Conservation (phyloP, 2,113 vertebrate genomes). For the Leptobrachium ailaonicum region DNA sequence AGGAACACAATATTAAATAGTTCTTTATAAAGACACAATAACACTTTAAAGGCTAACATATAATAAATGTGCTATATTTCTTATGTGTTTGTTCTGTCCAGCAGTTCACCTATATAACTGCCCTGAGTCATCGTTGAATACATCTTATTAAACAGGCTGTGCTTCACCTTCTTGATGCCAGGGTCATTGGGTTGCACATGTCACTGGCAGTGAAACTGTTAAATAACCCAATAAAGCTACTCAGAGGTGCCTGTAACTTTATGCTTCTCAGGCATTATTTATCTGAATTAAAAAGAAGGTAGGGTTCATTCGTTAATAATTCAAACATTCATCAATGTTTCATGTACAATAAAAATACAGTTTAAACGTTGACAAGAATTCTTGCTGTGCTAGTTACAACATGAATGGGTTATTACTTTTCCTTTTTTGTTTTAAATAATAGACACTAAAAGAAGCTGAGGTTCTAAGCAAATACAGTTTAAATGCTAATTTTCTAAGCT, state of each 20-base stretch:
- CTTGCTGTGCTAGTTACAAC: constrained; percentile 63
- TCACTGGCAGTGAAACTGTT: constrained; percentile 47
- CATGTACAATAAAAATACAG: constrained; percentile 58
- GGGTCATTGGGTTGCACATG: background rate
- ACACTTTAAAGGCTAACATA: constrained; percentile 69
- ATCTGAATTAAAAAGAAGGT: constrained; percentile 60
- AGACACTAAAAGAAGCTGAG: constrained; percentile 55
- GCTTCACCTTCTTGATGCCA: constrained; percentile 46
- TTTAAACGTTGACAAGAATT: constrained; percentile 56
- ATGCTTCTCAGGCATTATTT: constrained; percentile 63
- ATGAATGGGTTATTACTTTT: constrained; percentile 53
- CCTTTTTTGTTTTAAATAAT: constrained; percentile 49
- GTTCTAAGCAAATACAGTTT: constrained; percentile 53
- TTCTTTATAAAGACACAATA: constrained; percentile 71
- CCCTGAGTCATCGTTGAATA: constrained; percentile 79
- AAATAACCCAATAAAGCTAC: constrained; percentile 74
- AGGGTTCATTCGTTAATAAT: constrained; percentile 55
- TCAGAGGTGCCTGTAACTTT: constrained; percentile 64
- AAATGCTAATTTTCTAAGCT: constrained; percentile 35
- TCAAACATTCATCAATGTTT: constrained; percentile 52
- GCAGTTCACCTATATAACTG: constrained; percentile 78
- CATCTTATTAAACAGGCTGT: constrained; percentile 55
- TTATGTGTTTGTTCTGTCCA: constrained; percentile 69
- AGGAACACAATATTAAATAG: constrained; percentile 71
- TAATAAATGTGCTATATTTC: constrained; percentile 74